Base-by-base conservation (phyloP, 2,888 invertebrate genomes). In the Synanthedon formicaeformis region DNA sequence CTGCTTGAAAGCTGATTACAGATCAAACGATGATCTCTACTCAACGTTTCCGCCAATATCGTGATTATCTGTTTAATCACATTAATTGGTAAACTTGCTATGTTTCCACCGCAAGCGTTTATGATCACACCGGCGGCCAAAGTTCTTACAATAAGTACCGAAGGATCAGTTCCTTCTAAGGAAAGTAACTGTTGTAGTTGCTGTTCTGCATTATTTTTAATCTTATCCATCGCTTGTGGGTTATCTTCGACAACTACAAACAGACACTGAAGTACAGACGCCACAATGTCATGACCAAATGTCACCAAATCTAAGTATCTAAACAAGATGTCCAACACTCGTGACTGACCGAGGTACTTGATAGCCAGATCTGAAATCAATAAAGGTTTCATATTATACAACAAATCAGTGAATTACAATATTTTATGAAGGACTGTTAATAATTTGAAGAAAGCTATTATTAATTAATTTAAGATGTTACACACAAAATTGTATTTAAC, bases 231-330 rank as follows among this genome's bases (percentile, higher is more conserved):
- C 0, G 90, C 90, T 54, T 75, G 69, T 0, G 88, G 77, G 73
- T 94, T 94, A 58, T 93, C 92, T 76, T 94, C 94, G 0, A 92
- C 89, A 48, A 93, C 88, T 4, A 93, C 92, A 63, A 92, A 87
- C 6, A 94, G 73, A 65, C 92, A 93, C 64, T 93, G 92, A 48
- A 91, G 89, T 56, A 89, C 86, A 16, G 89, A 86, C 59, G 84
- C 87, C 2, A 89, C 81, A 54, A 91, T 87, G 45, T 90, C 89
- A 52, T 77, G 69, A 1, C 90, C 91, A 69, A 90, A 92, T 4
- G 81, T 75, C 18, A 84, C 68, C 12, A 89, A 74, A 61, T 92
- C 88, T 52, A 94, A 71, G 64, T 90, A 92, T 57, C 89, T 88
- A 2, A 89, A 80, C 16, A 94, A 70, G 55, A 91, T 80, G 16